Evolutionary conservation across 2,797 vertebrate species (phyloP), one percentile per base, ranked within the genome.

Genomic region (Holocentrus rufus): DNA sequence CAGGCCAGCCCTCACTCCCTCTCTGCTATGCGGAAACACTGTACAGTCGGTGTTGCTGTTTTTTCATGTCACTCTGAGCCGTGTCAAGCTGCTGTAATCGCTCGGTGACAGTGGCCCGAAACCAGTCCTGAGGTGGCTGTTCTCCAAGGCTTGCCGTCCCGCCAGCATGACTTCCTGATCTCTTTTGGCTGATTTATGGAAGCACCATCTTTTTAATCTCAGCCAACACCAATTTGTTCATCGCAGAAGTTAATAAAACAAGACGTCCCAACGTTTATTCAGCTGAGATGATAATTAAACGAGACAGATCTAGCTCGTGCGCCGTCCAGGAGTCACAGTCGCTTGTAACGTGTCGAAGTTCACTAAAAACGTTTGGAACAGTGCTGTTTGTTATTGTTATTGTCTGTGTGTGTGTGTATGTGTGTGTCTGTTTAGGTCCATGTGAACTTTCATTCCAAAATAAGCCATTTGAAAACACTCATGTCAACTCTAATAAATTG

Each of bases 21-120:
- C 9, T 39, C 14, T 71, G 58, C 54, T 49, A 36, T 23, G 2
- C 15, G 11, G 42, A 66, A 30, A 36, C 62, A 30, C 63, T 13
- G 56, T 61, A 15, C 15, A 36, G 71, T 79, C 68, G 77, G 62
- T 75, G 68, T 36, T 46, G 47, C 27, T 20, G 71, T 44, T 72
- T 69, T 59, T 53, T 9, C 20, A 20, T 9, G 13, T 15, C 1
- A 8, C n/a, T 34, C 57, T 74, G 64, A 50, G 69, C 70, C 64
- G 46, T 80, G 74, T 86, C 75, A 69, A 59, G 69, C 39, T 78
- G 76, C 63, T 81, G 79, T 86, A 83, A 87, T 89, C 72, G 71
- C 65, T 78, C 4, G 0, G 36, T 39, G 49, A 80, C 73, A 52
- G 65, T 34, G 64, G n/a, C 70, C 72, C 60, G 65, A 77, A 76